Conservation (phyloP, 2,797 vertebrate species). For the Cryptoblepharus egeriae region DNA sequence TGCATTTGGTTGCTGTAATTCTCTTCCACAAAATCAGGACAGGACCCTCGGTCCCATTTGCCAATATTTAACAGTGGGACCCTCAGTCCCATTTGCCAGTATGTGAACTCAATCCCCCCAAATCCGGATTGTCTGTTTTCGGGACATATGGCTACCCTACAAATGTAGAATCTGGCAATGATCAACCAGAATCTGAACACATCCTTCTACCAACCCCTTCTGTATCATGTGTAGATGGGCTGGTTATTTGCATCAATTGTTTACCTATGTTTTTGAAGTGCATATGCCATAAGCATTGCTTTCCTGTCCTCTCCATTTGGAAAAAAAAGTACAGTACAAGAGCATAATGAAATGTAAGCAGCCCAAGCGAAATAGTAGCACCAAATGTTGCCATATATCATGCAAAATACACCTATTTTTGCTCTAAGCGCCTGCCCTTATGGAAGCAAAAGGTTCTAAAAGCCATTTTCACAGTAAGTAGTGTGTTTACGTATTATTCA, state of each 20-base stretch:
- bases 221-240: too few species aligned
- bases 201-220: background rate
- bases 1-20: too few species aligned
- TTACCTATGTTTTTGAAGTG: constrained; percentile 64
- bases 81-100: too few species aligned
- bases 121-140: too few species aligned
- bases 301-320: constrained; percentile 27
- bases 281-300: constrained; percentile 46
- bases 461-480: constrained; percentile 80
- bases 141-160: too few species aligned
- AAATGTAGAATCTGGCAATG: too few species aligned
- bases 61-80: too few species aligned
- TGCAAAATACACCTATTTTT: constrained; percentile 56
- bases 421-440: constrained; percentile 70
- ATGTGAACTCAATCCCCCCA: too few species aligned
- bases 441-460: constrained; percentile 82
- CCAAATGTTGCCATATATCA: constrained; percentile 58
- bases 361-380: constrained; percentile 63
- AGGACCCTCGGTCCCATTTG: too few species aligned
- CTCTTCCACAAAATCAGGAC: too few species aligned
- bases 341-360: constrained; percentile 64
- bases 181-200: background rate
- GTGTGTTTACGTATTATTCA: constrained; percentile 91
- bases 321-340: constrained; percentile 58
- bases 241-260: constrained; percentile 63